Evolutionary conservation across 2,113 vertebrate genomes (phyloP), one percentile per base, ranked within the genome.

Genomic region (Lutjanus erythropterus): DNA sequence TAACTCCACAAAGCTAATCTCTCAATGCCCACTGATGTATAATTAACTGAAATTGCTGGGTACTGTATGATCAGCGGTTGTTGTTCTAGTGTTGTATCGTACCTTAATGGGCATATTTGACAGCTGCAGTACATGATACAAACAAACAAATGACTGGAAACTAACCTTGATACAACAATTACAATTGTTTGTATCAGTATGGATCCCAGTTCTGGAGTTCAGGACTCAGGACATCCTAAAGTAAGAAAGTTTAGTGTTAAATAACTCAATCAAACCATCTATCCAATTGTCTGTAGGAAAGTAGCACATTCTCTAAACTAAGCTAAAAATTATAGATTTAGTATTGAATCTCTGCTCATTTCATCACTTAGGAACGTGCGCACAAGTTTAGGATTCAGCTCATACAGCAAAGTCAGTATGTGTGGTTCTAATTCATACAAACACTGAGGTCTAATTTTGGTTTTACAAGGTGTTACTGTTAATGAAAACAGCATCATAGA

Each of bases 391-490:
- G 35, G 5, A 81, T 71, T 85, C 65, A 44, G 53, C 47, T 35
- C 68, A 29, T 42, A 42, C 42, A 33, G 65, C 66, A 21, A 49
- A 74, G 44, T 82, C 75, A 56, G 65, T 10, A 11, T 18, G 31
- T 16, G 21, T 23, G 23, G 59, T 37, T 76, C 25, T 83, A 89
- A 90, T 88, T 85, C 62, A 71, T 72, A 64, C 52, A 85, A 84
- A 72, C 82, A 84, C 55, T 33, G 16, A 33, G 35, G 56, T 61
- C 21, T 85, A 84, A 88, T 82, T 68, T 50, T 55, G 39, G 75
- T 29, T n/a, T 68, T 80, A 82, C 82, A 78, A 59, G 60, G 85
- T 79, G 84, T 85, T 89, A 66, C 67, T 67, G 80, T 62, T 84
- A 85, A 91, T 87, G 71, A 84, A 84, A 85, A 85, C 69, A 69